A percentile compares a stretch with the other conserved stretches of the same genome.
Conservation (phyloP, 2,113 vertebrate genomes). For the Aleadryas rufinucha region DNA sequence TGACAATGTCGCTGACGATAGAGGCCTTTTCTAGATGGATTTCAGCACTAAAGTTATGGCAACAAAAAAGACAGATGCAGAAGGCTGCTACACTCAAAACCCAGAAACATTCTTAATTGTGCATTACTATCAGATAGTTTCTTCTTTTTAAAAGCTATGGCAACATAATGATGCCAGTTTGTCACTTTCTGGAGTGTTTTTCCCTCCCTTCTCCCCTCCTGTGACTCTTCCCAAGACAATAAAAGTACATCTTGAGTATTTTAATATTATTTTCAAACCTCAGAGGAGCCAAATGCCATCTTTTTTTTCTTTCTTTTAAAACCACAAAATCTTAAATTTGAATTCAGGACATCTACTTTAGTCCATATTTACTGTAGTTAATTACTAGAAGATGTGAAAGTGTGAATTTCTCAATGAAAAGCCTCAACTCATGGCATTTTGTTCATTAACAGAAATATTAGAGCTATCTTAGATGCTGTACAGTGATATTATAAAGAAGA, state of each 20-base stretch:
- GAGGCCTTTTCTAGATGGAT: constrained; percentile 67
- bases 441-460: background rate
- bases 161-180: constrained; percentile 5
- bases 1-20: constrained; percentile 73
- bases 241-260: background rate
- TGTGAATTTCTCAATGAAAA: constrained; percentile 1
- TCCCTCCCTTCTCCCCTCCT: background rate
- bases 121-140: background rate
- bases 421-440: background rate
- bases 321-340: background rate
- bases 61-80: constrained; percentile 2
- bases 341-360: background rate
- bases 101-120: background rate
- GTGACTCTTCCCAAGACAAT: background rate
- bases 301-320: background rate
- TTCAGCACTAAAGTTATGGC: constrained; percentile 22
- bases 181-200: constrained; percentile 5
- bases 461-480: background rate
- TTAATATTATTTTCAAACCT: background rate
- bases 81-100: constrained; percentile 26
- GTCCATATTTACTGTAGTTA: background rate
- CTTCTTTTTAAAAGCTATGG: constrained; percentile 3
- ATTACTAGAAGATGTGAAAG: background rate
- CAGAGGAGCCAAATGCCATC: background rate
- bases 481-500: background rate